Conservation (phyloP, 2,113 vertebrate genomes). For the Kryptolebias marmoratus region DNA sequence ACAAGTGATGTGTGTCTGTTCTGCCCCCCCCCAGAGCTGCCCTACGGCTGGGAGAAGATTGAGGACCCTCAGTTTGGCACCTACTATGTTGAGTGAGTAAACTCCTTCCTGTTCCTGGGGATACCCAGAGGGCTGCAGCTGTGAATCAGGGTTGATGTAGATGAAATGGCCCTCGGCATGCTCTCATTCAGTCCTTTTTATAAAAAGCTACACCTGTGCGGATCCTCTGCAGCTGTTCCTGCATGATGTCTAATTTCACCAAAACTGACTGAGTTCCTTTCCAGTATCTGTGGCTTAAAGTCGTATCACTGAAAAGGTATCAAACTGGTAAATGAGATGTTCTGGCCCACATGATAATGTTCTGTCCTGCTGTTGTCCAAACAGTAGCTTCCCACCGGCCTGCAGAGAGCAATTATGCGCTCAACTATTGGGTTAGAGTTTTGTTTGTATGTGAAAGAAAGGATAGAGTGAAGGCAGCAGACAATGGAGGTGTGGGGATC, state of each 20-base stretch:
- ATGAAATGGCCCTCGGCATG: not conserved
- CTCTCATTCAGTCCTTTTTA: slow-evolving; percentile 7
- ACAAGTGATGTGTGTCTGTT: slow-evolving; percentile 40
- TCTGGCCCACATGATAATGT: not conserved
- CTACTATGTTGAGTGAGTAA: slow-evolving; percentile 97
- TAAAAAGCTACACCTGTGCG: not conserved
- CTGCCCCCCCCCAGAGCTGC: slow-evolving; percentile 86
- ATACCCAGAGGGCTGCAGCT: slow-evolving; percentile 1
- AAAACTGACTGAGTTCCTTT: not conserved
- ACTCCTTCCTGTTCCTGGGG: slow-evolving; percentile 20
- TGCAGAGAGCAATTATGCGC: slow-evolving; percentile 38
- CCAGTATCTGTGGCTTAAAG: not conserved
- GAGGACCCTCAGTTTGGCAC: slow-evolving; percentile 96
- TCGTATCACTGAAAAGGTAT: not conserved
- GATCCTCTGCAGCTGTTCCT: not conserved
- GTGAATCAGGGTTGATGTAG: not conserved
- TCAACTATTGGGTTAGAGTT: slow-evolving; percentile 1
- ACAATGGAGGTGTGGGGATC: slow-evolving; percentile 49
- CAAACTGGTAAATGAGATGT: not conserved
- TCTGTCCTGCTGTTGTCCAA: slow-evolving; percentile 16
- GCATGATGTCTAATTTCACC: not conserved
- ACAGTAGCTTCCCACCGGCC: slow-evolving; percentile 53
- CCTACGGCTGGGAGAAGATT: slow-evolving; percentile 99
- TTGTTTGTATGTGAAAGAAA: slow-evolving; percentile 29
- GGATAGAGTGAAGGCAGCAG: slow-evolving; percentile 19